phyloP scores from a whole-genome alignment of 2,888 invertebrate genomes.

The Xylota segnis region DNA sequence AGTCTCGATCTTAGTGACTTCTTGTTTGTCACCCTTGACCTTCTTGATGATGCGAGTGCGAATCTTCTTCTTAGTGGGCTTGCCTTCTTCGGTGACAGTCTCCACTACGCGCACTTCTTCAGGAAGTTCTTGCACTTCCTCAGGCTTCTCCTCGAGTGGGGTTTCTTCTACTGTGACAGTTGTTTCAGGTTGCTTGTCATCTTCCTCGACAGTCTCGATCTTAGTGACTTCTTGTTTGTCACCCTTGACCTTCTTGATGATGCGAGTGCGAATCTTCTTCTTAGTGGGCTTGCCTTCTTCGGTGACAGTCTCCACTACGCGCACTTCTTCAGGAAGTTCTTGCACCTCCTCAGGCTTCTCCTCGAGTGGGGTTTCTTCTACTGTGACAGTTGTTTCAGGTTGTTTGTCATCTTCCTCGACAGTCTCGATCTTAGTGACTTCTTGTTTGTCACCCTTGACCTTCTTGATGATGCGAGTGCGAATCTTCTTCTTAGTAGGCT shows the following conservation, averaged over 20 bases:
- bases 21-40: conserved; percentile 39
- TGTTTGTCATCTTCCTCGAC: conserved; percentile 42
- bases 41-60: conserved; percentile 27
- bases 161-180: conserved; percentile 40
- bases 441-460: conserved; percentile 41
- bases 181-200: conserved; percentile 32
- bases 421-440: conserved; percentile 43
- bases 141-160: conserved; percentile 28
- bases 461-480: conserved; percentile 25
- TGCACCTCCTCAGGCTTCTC: conserved; percentile 29
- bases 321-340: conserved; percentile 37
- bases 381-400: conserved; percentile 46
- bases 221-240: conserved; percentile 47
- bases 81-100: conserved; percentile 26
- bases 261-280: conserved; percentile 31
- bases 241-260: conserved; percentile 28
- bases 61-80: conserved; percentile 34
- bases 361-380: conserved; percentile 25
- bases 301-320: conserved; percentile 4
- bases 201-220: conserved; percentile 40
- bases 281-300: conserved; percentile 42
- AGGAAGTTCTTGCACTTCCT: conserved; percentile 26
- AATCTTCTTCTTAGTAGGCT: conserved; percentile 34
- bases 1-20: conserved; percentile 42
- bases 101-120: conserved; percentile 32